Conservation (phyloP, 2,797 vertebrate species). For the Rhinoraja longicauda region DNA sequence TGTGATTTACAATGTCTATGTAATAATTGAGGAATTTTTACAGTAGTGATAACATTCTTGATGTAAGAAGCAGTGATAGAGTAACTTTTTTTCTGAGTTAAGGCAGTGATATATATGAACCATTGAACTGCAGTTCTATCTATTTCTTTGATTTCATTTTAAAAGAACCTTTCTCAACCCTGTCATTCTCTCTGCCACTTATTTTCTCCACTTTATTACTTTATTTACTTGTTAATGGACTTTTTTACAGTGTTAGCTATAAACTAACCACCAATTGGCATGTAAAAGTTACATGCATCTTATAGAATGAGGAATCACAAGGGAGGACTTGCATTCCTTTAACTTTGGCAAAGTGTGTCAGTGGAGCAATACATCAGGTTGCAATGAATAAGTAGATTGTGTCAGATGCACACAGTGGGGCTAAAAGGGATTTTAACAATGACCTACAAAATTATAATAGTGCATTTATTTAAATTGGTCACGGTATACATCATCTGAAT, state of each 20-base stretch:
- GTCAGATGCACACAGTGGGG: background rate
- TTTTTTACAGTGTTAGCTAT: background rate
- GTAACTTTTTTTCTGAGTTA: background rate
- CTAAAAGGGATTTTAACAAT: background rate
- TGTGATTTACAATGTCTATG: conserved; percentile 18
- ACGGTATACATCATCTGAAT: background rate
- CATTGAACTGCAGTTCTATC: background rate
- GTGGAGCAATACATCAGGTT: background rate
- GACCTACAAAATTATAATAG: background rate
- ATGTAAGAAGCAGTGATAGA: conserved; percentile 3
- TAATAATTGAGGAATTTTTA: conserved; percentile 26
- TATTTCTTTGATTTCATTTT: background rate
- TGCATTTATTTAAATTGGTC: background rate
- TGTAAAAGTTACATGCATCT: background rate
- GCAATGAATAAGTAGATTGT: background rate
- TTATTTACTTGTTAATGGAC: background rate
- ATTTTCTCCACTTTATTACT: conserved; percentile 14
- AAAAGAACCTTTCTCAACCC: background rate
- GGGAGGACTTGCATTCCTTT: background rate
- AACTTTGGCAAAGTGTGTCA: conserved; percentile 8
- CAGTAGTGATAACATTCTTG: conserved; percentile 21
- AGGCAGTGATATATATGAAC: background rate
- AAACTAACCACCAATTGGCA: background rate
- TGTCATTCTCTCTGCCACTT: background rate
- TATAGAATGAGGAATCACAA: background rate